These are phyloP conservation scores for Proteles cristata DNA, from an alignment of 2,113 vertebrate species.

Conservation along the genomic window DNA sequence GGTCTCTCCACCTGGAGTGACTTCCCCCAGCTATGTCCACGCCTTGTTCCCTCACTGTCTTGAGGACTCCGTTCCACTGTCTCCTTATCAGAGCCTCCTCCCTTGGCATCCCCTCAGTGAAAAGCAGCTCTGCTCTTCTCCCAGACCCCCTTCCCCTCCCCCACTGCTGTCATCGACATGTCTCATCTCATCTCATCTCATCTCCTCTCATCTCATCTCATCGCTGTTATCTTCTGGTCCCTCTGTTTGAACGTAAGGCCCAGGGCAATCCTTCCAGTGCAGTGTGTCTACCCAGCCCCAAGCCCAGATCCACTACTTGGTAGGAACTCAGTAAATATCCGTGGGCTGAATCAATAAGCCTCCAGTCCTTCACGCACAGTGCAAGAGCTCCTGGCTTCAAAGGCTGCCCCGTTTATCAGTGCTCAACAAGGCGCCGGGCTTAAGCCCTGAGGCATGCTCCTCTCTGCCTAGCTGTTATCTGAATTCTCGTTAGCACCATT, in stretches of 20 bases:
- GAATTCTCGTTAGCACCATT: background rate
- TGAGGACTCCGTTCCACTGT: background rate
- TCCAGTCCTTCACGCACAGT: no score
- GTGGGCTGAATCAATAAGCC: background rate
- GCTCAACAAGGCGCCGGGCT: accelerated
- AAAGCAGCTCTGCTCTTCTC: background rate
- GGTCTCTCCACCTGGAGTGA: accelerated
- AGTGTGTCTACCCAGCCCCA: accelerated
- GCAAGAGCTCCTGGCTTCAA: background rate
- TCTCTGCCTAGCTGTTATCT: background rate
- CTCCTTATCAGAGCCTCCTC: background rate
- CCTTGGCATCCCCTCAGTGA: background rate
- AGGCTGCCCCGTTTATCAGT: background rate
- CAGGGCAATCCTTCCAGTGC: background rate
- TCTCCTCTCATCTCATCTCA: no score
- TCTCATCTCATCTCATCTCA: no score
- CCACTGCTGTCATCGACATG: background rate
- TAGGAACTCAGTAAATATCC: background rate
- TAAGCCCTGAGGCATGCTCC: accelerated
- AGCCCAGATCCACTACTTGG: accelerated
- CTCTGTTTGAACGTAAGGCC: background rate
- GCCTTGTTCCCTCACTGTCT: background rate
- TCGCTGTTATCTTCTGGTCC: background rate
- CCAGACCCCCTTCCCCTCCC: background rate
- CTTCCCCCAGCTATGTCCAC: background rate